These are phyloP conservation scores for Vulpes lagopus DNA, from an alignment of 2,113 vertebrate species.

Conservation along the genomic window DNA sequence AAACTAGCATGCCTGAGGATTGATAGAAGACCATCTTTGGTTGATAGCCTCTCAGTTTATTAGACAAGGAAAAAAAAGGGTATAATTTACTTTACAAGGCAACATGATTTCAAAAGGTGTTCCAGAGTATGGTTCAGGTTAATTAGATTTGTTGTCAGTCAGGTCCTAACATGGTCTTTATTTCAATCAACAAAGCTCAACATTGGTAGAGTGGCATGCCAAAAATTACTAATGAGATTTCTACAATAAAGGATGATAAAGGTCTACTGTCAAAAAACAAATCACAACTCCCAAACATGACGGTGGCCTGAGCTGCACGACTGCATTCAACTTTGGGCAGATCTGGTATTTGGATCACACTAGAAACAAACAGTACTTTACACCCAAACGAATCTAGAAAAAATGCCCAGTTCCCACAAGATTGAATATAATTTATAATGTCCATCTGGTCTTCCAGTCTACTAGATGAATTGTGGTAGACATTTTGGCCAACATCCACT, in stretches of 20 bases:
- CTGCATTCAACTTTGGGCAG: background rate
- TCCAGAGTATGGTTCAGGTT: conserved; percentile 43
- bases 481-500: background rate
- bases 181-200: conserved; percentile 57
- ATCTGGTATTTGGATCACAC: background rate
- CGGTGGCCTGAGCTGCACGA: background rate
- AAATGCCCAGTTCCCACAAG: background rate
- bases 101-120: conserved; percentile 29
- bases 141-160: conserved; percentile 69
- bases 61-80: background rate
- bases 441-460: background rate
- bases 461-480: background rate
- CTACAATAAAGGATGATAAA: conserved; percentile 7
- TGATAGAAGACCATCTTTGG: background rate
- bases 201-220: background rate
- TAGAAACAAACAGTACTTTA: background rate
- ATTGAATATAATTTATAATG: background rate
- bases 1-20: background rate
- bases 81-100: background rate
- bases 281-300: background rate
- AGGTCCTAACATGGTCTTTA: conserved; percentile 43
- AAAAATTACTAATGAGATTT: conserved; percentile 72
- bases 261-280: conserved; percentile 39
- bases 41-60: background rate
- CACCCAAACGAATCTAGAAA: background rate